A percentile compares a stretch with the other conserved stretches of the same genome.
Evolutionary conservation across 2,888 invertebrate species (phyloP).

Genomic region (Ernsta delagoae): DNA sequence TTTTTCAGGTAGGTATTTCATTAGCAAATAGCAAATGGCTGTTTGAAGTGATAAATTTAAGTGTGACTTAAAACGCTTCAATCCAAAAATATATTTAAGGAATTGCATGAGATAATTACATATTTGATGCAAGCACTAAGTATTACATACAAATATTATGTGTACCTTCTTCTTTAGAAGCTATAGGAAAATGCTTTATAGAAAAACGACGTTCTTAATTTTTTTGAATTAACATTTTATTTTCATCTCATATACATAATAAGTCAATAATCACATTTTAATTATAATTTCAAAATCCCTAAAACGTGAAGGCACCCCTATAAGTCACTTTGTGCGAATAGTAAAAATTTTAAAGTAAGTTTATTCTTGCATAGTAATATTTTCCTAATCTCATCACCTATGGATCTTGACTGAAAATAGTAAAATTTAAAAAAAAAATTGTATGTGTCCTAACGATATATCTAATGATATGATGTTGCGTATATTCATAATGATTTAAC

Average conservation of each 20-base stretch:
- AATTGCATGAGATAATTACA: too few species aligned
- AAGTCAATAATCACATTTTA: conserved; percentile 48
- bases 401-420: conserved; percentile 15
- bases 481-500: neutral
- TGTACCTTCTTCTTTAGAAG: neutral
- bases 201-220: conserved; percentile 37
- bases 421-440: conserved; percentile 11
- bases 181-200: neutral
- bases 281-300: conserved; percentile 11
- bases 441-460: conserved; percentile 5
- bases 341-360: conserved; percentile 9
- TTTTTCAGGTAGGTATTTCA: too few species aligned
- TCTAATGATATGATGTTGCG: conserved; percentile 20
- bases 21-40: too few species aligned
- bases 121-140: too few species aligned
- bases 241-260: conserved; percentile 46
- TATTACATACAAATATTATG: too few species aligned
- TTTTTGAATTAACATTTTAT: conserved; percentile 39
- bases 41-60: neutral
- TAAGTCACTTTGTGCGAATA: conserved; percentile 29
- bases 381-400: conserved; percentile 14
- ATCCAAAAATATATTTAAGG: too few species aligned
- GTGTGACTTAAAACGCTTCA: neutral
- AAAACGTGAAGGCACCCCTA: conserved; percentile 22
- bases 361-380: neutral